Evolutionary conservation across 2,113 vertebrate genomes (phyloP).

Genomic region (Neopipo cinnamomea): DNA sequence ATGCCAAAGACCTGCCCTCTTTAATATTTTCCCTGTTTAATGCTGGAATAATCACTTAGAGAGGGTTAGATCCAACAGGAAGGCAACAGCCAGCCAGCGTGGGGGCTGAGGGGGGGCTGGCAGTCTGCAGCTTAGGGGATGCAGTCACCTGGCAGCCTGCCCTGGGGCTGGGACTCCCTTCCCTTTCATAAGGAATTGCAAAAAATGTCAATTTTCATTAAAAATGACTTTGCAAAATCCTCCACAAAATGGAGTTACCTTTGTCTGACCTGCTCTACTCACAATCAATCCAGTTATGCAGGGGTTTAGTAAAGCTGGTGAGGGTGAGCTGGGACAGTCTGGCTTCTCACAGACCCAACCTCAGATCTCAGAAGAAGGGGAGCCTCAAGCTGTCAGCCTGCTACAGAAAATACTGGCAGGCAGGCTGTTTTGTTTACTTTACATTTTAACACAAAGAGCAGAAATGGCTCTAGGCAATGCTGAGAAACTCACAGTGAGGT

Average conservation of each 20-base stretch:
- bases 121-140: not conserved
- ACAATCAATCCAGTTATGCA: not conserved
- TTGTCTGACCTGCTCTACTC: not conserved
- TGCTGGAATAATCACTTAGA: not conserved
- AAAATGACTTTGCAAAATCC: slow-evolving; percentile 44
- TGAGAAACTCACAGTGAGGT: not conserved
- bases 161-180: not conserved
- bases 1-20: not conserved
- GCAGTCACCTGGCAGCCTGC: slow-evolving; percentile 16
- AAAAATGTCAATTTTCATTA: not conserved
- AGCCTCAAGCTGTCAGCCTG: not conserved
- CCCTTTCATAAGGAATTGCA: not conserved
- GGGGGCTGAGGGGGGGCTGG: not conserved
- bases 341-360: not conserved
- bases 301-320: not conserved
- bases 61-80: not conserved
- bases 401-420: not conserved
- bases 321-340: not conserved
- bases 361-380: not conserved
- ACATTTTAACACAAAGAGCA: not conserved
- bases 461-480: not conserved
- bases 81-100: not conserved
- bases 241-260: not conserved
- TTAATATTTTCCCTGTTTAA: not conserved
- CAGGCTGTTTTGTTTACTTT: not conserved